Percentiles rank a stretch among this genome's conserved stretches.
phyloP scores from a whole-genome alignment of 2,888 invertebrate genomes.

The Timema cristinae region DNA sequence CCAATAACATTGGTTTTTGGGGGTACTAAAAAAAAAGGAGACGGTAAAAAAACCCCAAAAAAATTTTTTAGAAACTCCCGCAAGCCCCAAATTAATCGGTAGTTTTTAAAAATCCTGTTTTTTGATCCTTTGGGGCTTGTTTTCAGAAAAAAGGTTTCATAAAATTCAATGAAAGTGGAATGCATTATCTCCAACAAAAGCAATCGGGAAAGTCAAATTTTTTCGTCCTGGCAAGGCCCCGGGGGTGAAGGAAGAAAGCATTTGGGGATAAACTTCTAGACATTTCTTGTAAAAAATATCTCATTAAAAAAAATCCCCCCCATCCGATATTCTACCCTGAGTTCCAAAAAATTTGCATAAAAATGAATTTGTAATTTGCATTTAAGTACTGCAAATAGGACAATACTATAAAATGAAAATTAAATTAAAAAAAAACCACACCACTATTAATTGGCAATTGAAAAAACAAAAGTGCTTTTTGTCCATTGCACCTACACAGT shows the following conservation, averaged over 20 bases:
- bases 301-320: not conserved
- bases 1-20: not conserved
- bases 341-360: conserved; percentile 40
- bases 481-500: conserved; percentile 38
- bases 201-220: not conserved
- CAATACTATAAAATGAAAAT: conserved; percentile 36
- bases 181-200: conserved; percentile 5
- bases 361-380: conserved; percentile 41
- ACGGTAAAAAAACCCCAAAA: not conserved
- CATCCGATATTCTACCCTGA: conserved; percentile 40
- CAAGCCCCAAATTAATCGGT: not conserved
- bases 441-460: conserved; percentile 37
- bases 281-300: not conserved
- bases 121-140: not conserved
- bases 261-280: not conserved
- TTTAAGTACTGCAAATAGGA: conserved; percentile 37
- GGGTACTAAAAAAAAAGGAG: not conserved
- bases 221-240: not conserved
- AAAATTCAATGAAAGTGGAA: conserved; percentile 3
- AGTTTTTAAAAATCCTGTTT: not conserved
- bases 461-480: conserved; percentile 40
- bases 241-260: not conserved
- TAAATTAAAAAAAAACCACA: conserved; percentile 39
- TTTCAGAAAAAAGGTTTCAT: not conserved
- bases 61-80: not conserved